These are phyloP conservation scores for Laticauda laticaudata DNA, from an alignment of 2,113 vertebrate species.

Conservation along the genomic window DNA sequence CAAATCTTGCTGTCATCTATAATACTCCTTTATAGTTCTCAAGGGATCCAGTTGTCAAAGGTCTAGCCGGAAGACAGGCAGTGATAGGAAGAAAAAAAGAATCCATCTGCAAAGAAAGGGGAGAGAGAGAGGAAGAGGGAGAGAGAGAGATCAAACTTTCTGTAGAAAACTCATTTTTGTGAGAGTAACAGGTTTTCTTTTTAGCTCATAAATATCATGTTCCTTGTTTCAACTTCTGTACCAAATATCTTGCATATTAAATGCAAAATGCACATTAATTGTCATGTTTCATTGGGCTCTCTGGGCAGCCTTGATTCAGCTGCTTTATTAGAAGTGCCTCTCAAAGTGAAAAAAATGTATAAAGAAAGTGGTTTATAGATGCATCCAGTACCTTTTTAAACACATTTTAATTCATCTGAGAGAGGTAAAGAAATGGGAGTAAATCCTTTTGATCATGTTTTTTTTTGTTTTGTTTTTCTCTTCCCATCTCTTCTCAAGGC, in stretches of 20 bases:
- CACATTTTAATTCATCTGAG: not conserved
- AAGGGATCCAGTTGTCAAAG: not conserved
- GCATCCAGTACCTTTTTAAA: not conserved
- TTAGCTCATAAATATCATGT: not conserved
- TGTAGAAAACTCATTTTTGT: not conserved
- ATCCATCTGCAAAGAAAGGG: not conserved
- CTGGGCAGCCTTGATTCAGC: fast-evolving
- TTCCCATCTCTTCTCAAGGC: not conserved
- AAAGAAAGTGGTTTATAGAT: too few relatives aligned
- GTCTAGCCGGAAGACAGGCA: not conserved
- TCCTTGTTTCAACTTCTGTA: not conserved
- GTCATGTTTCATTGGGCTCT: not conserved
- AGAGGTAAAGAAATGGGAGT: not conserved
- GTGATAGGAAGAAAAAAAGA: not conserved
- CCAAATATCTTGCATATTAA: not conserved
- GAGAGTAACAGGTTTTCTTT: not conserved
- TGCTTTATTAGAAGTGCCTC: not conserved
- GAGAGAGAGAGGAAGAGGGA: too few relatives aligned
- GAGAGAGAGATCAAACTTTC: not conserved
- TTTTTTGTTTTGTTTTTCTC: not conserved
- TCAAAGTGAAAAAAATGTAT: not conserved
- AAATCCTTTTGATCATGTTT: too few relatives aligned
- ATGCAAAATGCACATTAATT: not conserved
- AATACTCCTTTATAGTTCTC: not conserved
- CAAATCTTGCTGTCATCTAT: not conserved